Conservation (phyloP, 2,888 invertebrate species). For the Gnatocerus cornutus region DNA sequence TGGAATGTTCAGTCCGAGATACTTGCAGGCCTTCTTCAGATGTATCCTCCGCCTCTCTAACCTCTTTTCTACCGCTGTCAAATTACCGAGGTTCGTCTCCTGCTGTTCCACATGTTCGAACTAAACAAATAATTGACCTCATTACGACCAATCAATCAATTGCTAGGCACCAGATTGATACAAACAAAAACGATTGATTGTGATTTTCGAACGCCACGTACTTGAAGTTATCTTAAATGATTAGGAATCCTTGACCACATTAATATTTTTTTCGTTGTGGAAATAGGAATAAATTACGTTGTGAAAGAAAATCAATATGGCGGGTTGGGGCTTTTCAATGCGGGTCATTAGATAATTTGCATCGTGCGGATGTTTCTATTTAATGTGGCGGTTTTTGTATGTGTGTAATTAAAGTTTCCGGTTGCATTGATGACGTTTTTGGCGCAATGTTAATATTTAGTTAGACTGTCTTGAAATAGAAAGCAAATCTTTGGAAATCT, state of each 20-base stretch:
- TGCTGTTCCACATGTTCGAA: constrained; percentile 43
- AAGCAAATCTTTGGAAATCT: too few species aligned
- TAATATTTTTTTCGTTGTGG: neutral
- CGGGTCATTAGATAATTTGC: constrained; percentile 4
- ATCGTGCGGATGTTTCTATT: constrained; percentile 19
- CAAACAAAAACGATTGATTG: constrained; percentile 1
- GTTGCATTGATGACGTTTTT: constrained; percentile 10
- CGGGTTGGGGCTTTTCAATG: neutral
- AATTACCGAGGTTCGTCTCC: constrained; percentile 67
- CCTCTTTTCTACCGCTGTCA: constrained; percentile 76
- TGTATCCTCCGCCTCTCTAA: constrained; percentile 76
- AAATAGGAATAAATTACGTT: neutral
- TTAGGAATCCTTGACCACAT: neutral
- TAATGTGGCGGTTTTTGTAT: neutral
- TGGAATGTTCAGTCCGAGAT: constrained; percentile 75
- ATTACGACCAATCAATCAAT: constrained; percentile 1
- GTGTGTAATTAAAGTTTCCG: constrained; percentile 10
- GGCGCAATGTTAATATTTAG: neutral
- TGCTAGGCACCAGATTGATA: neutral
- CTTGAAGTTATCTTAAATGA: too few species aligned
- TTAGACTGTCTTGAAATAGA: neutral
- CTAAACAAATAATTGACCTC: constrained; percentile 43
- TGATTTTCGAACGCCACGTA: constrained; percentile 1
- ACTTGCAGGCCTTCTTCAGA: constrained; percentile 75
- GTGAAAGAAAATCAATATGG: constrained; percentile 13